Evolutionary conservation across 2,113 vertebrate species (phyloP).

Genomic region (Takifugu bimaculatus): DNA sequence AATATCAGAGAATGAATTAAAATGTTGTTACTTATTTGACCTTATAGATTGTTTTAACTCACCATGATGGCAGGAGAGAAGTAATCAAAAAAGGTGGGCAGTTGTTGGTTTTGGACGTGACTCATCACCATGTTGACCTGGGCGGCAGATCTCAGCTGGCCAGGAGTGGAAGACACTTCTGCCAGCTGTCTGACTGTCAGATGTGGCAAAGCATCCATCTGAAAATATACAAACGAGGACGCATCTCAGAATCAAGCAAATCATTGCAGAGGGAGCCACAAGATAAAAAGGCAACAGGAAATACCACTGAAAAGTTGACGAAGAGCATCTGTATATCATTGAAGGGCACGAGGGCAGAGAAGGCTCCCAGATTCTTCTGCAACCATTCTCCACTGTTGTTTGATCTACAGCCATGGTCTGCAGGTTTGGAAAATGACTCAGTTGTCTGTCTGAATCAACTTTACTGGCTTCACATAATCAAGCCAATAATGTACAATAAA

Average conservation of each 20-base stretch:
- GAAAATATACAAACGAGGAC: not conserved
- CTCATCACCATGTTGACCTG: slow-evolving; percentile 56
- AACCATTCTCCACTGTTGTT: slow-evolving; percentile 64
- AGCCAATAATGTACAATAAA: not conserved
- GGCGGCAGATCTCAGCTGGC: slow-evolving; percentile 38
- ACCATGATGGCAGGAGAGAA: slow-evolving; percentile 53
- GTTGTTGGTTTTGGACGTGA: slow-evolving; percentile 30
- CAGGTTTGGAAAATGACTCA: not conserved
- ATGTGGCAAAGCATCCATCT: slow-evolving; percentile 58
- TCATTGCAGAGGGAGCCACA: not conserved
- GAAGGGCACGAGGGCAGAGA: slow-evolving; percentile 46
- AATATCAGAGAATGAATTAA: too few species aligned
- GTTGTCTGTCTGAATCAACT: too few species aligned
- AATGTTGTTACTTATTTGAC: not conserved
- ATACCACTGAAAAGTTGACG: slow-evolving; percentile 54
- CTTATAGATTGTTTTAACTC: slow-evolving; percentile 4
- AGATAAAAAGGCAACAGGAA: not conserved
- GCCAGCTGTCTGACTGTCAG: slow-evolving; percentile 62
- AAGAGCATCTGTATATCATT: slow-evolving; percentile 43
- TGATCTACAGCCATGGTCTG: slow-evolving; percentile 56
- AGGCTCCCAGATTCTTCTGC: slow-evolving; percentile 61
- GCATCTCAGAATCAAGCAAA: not conserved
- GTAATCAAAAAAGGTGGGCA: slow-evolving; percentile 54
- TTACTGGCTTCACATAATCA: too few species aligned
- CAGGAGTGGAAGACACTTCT: slow-evolving; percentile 53